Conservation (phyloP, 2,888 invertebrate genomes). For the Xestia sexstrigata region DNA sequence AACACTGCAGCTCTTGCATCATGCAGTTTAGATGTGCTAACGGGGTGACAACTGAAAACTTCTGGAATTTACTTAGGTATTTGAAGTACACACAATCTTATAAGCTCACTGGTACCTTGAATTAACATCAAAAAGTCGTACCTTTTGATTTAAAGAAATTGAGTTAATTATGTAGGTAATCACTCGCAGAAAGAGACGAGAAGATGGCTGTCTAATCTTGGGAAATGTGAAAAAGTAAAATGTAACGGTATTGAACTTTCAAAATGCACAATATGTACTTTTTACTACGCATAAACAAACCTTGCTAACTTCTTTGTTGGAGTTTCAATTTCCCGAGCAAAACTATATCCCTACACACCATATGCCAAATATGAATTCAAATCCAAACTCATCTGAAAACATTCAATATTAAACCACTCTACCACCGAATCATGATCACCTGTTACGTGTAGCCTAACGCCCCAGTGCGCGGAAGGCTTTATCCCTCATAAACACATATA, state of each 20-base stretch:
- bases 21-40: too few species aligned
- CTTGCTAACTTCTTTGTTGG: too few species aligned
- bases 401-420: constrained; percentile 16
- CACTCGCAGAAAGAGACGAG: background rate
- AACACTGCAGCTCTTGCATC: background rate
- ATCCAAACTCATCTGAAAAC: constrained; percentile 1
- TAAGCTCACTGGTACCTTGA: background rate
- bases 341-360: background rate
- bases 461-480: constrained; percentile 56
- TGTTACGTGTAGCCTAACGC: constrained; percentile 52
- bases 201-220: background rate
- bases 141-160: background rate
- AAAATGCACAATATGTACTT: too few species aligned
- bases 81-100: background rate
- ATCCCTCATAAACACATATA: constrained; percentile 68
- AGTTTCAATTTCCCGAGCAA: background rate
- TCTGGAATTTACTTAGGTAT: background rate
- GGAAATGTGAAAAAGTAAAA: background rate
- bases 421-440: constrained; percentile 49
- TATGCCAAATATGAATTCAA: constrained; percentile 6
- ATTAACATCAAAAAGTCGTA: background rate
- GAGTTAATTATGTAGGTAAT: background rate
- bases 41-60: too few species aligned
- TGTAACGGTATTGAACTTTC: background rate
- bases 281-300: background rate